Percentiles rank a stretch among this genome's conserved stretches.
Conservation (phyloP, 2,113 vertebrate species). For the Sula dactylatra region DNA sequence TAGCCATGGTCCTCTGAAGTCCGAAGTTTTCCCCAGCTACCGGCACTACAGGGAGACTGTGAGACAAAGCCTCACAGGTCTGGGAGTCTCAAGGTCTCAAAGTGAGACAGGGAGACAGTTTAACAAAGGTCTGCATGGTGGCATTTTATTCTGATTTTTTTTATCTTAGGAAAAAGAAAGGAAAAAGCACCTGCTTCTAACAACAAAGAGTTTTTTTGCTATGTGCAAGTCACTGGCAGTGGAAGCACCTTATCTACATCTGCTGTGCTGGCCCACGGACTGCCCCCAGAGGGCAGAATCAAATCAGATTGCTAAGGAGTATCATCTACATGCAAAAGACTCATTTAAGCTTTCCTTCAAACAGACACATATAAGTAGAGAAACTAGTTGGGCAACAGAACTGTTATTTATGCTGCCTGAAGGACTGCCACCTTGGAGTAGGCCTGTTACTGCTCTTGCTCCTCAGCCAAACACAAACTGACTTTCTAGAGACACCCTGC, state of each 20-base stretch:
- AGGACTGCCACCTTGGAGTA: not conserved
- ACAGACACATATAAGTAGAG: not conserved
- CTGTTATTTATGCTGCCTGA: not conserved
- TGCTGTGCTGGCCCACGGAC: not conserved
- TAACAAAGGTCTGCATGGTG: not conserved
- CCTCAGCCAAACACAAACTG: not conserved
- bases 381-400: accelerated
- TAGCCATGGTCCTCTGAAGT: not conserved
- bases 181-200: not conserved
- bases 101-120: no score
- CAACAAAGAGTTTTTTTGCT: not conserved
- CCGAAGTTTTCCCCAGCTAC: not conserved
- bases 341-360: not conserved
- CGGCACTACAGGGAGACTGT: not conserved
- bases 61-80: no score
- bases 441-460: not conserved
- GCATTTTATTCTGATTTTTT: not conserved
- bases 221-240: not conserved
- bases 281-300: not conserved
- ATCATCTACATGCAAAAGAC: no score
- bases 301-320: accelerated
- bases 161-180: not conserved
- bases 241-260: not conserved
- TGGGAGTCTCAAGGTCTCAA: no score
- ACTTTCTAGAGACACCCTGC: not conserved